Conservation (phyloP, 2,113 vertebrate species). For the Ceyx cyanopectus region DNA sequence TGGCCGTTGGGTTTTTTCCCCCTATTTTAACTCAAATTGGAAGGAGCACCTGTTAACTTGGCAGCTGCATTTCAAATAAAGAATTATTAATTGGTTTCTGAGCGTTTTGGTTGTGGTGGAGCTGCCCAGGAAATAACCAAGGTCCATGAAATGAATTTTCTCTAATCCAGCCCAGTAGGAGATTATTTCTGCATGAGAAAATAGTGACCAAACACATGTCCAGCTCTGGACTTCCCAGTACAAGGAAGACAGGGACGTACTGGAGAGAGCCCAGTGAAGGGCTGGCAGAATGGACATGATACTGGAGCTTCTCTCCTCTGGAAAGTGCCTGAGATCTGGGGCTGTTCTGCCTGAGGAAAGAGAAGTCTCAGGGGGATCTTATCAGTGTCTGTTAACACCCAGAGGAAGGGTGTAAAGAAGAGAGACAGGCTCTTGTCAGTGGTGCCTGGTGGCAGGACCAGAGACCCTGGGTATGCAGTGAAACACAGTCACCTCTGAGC, state of each 20-base stretch:
- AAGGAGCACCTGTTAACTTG: background rate
- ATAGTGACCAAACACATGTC: background rate
- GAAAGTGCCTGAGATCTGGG: background rate
- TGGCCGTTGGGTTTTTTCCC: background rate
- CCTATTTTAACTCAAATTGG: background rate
- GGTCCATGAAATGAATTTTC: background rate
- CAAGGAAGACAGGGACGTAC: background rate
- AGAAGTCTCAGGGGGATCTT: background rate
- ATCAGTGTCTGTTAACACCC: background rate
- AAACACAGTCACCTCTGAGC: background rate
- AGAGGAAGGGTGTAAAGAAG: background rate
- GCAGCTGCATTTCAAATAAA: background rate
- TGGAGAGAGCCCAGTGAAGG: background rate
- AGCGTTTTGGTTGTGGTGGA: background rate
- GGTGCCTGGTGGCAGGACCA: background rate
- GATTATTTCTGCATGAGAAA: background rate
- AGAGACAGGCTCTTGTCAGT: background rate
- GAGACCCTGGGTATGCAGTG: fast-evolving
- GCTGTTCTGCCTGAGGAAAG: background rate
- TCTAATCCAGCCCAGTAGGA: background rate
- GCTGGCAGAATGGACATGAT: background rate
- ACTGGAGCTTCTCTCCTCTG: background rate
- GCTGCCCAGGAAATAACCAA: background rate
- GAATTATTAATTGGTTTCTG: background rate
- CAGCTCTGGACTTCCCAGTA: background rate